phyloP scores from a whole-genome alignment of 2,113 vertebrate species.

The Percina caprodes region DNA sequence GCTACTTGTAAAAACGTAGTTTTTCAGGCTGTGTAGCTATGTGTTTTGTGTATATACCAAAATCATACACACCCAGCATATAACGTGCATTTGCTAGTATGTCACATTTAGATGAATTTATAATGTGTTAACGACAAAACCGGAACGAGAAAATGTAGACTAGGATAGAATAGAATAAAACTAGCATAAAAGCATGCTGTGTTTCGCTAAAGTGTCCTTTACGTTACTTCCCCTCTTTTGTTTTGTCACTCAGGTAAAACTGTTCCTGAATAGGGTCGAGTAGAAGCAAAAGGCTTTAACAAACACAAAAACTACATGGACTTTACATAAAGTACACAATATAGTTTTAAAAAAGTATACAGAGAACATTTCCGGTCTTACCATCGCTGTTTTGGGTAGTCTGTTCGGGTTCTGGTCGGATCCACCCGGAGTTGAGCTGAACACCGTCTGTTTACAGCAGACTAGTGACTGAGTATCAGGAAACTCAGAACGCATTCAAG shows the following conservation, averaged over 20 bases:
- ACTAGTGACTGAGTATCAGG: conserved; percentile 33
- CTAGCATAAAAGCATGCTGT: neutral
- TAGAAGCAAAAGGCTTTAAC: neutral
- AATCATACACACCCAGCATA: neutral
- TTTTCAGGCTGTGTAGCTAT: neutral
- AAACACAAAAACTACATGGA: neutral
- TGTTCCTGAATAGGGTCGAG: neutral
- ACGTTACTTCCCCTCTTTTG: conserved; percentile 2
- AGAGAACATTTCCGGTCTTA: conserved; percentile 18
- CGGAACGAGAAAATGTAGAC: neutral
- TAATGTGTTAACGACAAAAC: neutral
- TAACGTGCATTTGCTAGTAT: neutral
- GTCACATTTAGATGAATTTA: neutral
- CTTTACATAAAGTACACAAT: neutral
- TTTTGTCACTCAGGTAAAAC: conserved; percentile 47
- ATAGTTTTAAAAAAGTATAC: neutral
- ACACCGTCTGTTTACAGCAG: conserved; percentile 46
- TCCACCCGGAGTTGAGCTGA: conserved; percentile 29
- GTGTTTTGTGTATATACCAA: too few species aligned
- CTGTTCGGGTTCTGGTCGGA: conserved; percentile 16
- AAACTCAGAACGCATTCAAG: conserved; percentile 30
- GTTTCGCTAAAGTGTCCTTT: neutral
- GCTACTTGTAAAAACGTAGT: neutral
- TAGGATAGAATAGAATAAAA: fast-evolving
- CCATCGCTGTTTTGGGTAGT: conserved; percentile 17